phyloP scores from a whole-genome alignment of 2,113 vertebrate species.

The Toxotes jaculatrix region DNA sequence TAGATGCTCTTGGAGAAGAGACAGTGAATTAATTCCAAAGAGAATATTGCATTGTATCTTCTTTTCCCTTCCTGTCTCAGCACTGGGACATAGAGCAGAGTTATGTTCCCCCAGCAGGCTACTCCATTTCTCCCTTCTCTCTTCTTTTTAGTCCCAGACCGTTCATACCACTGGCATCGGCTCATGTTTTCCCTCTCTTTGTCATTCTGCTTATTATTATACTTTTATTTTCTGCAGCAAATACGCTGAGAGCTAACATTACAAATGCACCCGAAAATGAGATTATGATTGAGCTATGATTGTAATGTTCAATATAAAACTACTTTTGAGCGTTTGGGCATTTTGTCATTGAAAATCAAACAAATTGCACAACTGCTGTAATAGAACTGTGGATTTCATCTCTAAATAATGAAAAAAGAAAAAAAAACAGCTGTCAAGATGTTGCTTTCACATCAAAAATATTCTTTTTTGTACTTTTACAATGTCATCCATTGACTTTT shows the following conservation, averaged over 20 bases:
- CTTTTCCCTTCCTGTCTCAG: constrained; percentile 61
- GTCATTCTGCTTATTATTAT: constrained; percentile 49
- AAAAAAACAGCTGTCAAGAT: background rate
- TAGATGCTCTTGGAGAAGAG: constrained; percentile 78
- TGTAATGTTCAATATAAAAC: constrained; percentile 23
- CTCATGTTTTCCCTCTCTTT: constrained; percentile 27
- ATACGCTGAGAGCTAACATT: constrained; percentile 31
- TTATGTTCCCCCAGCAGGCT: constrained; percentile 72
- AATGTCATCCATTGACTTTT: constrained; percentile 19
- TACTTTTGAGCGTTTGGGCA: constrained; percentile 3
- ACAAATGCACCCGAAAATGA: constrained; percentile 25
- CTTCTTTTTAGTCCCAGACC: constrained; percentile 50
- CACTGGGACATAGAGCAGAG: constrained; percentile 64
- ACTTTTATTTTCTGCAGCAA: constrained; percentile 39
- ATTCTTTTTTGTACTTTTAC: background rate
- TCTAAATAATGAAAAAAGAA: background rate
- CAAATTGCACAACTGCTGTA: constrained; percentile 4
- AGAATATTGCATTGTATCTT: constrained; percentile 81
- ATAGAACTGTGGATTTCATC: background rate
- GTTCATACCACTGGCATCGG: constrained; percentile 52
- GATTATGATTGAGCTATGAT: constrained; percentile 18
- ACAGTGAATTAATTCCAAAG: constrained; percentile 84
- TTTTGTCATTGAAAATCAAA: constrained; percentile 13
- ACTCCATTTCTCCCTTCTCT: constrained; percentile 58
- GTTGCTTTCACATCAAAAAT: background rate